These are phyloP conservation scores for Julus scandinavius DNA, from an alignment of 2,888 invertebrate genomes.

Conservation along the genomic window DNA sequence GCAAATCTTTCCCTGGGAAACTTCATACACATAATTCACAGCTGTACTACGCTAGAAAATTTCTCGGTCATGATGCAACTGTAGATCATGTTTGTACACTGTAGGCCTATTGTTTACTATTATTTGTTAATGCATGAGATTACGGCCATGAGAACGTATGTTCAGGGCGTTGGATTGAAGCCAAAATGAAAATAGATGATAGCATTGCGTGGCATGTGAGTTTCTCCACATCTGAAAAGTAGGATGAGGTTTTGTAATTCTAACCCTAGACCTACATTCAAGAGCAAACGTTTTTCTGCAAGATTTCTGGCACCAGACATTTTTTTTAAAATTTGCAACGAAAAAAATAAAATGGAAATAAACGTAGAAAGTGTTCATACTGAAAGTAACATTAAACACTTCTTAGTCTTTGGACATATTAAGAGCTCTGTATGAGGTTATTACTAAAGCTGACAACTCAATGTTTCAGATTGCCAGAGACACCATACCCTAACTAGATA, in stretches of 20 bases:
- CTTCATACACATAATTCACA: background rate
- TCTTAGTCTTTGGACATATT: background rate
- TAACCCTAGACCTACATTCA: background rate
- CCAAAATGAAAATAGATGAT: constrained; percentile 22
- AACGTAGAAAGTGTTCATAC: background rate
- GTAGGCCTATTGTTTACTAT: background rate
- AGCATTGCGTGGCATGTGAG: background rate
- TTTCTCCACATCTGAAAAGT: background rate
- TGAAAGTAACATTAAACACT: background rate
- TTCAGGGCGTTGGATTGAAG: background rate
- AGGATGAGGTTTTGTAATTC: background rate
- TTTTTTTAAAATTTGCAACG: background rate
- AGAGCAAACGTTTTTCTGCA: background rate
- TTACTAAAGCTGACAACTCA: too few species aligned
- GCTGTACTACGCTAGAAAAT: background rate
- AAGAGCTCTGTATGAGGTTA: background rate
- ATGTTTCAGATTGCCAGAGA: too few species aligned
- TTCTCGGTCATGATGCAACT: constrained; percentile 7
- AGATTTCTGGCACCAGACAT: background rate
- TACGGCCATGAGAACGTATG: background rate
- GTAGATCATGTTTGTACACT: background rate
- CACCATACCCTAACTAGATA: too few species aligned
- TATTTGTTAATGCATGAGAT: background rate
- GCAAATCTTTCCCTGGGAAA: background rate
- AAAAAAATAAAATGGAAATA: background rate